Base-by-base conservation (phyloP, 2,888 invertebrate genomes). In the Ptilodon capucinus region DNA sequence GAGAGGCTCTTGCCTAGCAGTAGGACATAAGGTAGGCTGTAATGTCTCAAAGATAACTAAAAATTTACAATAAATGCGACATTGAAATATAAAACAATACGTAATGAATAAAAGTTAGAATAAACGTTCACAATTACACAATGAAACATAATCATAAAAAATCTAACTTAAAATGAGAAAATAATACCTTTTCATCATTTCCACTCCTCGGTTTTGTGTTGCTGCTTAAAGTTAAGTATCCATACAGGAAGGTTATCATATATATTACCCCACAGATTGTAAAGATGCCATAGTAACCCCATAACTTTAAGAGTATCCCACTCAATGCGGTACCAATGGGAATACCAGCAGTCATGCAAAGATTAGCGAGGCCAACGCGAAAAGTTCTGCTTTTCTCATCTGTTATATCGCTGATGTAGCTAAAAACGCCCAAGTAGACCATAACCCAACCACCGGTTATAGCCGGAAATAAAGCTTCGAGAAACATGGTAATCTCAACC, bases 341-440 rank as follows among this genome's bases (percentile, higher is more conserved):
- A 16, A 92, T 82, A 0, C 93, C 92, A 9, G 92, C 81, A 38
- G 93, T 93, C 64, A 92, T 77, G 69, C 93, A 92, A 13, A 93
- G 77, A 66, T 94, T 93, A 4, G 92, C 87, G 7, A 94, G 80
- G 0, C 93, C 93, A 1, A 94, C 91, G 55, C 94, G 79, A 35
- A 92, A 84, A 0, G 94, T 94, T 51, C 94, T 89, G 0, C 83
- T 83, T 54, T 92, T 82, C 17, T 87, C 82, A 48, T 82, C 84
- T 0, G 93, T 92, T 5, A 93, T 88, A 40, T 93, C 93, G 65
- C 93, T 92, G 4, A 94, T 89, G 62, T 93, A 94, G 59, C 93
- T 93, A 75, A 93, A 92, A 43, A 93, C 87, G n/a, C 92, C 92
- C 51, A 93, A 78, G 41, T 86, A 92, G 47, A 92, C 84, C 65